Evolutionary conservation across 2,888 invertebrate species (phyloP).

Genomic region (Herminia tarsipennalis): DNA sequence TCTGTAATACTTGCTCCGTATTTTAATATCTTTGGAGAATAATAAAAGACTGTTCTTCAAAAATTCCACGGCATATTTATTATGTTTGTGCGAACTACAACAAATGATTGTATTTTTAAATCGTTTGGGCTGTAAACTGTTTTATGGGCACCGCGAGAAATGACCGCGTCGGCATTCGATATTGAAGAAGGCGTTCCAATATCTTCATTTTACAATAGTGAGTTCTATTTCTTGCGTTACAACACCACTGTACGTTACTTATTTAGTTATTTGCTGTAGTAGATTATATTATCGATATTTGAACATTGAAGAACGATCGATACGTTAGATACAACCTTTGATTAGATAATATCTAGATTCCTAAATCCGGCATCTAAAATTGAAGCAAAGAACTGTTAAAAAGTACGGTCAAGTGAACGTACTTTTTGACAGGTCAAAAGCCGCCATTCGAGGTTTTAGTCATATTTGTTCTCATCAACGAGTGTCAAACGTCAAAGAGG

Average conservation of each 20-base stretch:
- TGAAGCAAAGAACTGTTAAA: too few relatives aligned
- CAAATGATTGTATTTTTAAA: slow-evolving; percentile 19
- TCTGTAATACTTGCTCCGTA: too few relatives aligned
- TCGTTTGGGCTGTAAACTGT: slow-evolving; percentile 16
- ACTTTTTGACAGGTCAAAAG: too few relatives aligned
- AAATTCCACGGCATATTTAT: slow-evolving; percentile 7
- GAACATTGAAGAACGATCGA: too few relatives aligned
- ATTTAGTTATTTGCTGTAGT: neutral
- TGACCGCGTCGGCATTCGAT: slow-evolving; percentile 16
- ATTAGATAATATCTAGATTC: too few relatives aligned
- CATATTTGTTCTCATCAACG: too few relatives aligned
- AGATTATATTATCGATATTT: too few relatives aligned
- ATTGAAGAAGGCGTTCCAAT: slow-evolving; percentile 14
- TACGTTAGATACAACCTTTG: neutral
- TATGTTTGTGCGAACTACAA: slow-evolving; percentile 14
- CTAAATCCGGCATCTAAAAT: too few relatives aligned
- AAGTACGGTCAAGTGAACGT: too few relatives aligned
- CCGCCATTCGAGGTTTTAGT: too few relatives aligned
- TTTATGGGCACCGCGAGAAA: slow-evolving; percentile 15
- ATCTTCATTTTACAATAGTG: slow-evolving; percentile 10
- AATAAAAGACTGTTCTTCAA: neutral
- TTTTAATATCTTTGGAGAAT: neutral
- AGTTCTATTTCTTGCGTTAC: slow-evolving; percentile 9
- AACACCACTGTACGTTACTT: neutral
- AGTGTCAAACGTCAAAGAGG: too few relatives aligned